These are phyloP conservation scores for Paracanthobrama guichenoti DNA, from an alignment of 2,113 vertebrate genomes.

Conservation along the genomic window DNA sequence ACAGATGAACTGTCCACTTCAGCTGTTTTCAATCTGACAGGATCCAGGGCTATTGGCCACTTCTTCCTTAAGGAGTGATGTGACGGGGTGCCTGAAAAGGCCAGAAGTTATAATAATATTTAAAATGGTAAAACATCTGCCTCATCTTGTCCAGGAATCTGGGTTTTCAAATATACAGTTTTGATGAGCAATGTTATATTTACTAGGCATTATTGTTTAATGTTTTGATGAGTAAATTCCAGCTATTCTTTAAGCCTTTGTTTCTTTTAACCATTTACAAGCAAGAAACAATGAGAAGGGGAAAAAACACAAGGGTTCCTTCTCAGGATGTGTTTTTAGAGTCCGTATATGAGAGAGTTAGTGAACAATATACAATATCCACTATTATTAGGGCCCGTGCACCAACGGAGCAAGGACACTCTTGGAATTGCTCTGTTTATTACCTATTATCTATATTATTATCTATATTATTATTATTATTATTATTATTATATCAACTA, in stretches of 20 bases:
- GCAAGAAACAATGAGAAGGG: constrained; percentile 31
- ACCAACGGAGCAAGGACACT: too few species aligned
- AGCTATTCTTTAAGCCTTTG: constrained; percentile 6
- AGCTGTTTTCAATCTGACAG: constrained; percentile 41
- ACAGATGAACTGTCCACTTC: constrained; percentile 48
- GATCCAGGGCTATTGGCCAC: constrained; percentile 39
- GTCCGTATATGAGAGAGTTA: background rate
- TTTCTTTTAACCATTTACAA: constrained; percentile 37
- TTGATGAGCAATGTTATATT: constrained; percentile 19
- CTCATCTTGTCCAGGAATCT: background rate
- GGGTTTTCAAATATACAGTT: constrained; percentile 1
- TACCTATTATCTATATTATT: too few species aligned
- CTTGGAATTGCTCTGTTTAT: too few species aligned
- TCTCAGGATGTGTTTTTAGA: constrained; percentile 35
- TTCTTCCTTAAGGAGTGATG: background rate
- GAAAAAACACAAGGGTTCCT: background rate
- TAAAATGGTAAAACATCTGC: constrained; percentile 7
- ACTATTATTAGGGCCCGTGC: background rate
- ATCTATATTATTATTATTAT: background rate
- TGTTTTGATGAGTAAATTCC: constrained; percentile 40
- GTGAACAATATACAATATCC: background rate
- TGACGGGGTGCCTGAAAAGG: background rate
- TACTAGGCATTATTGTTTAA: constrained; percentile 1
- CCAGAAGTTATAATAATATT: constrained; percentile 31
- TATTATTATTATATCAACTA: background rate